Percentiles rank a stretch among this genome's conserved stretches.
Conservation (phyloP, 2,888 invertebrate species). For the Tineola bisselliella region DNA sequence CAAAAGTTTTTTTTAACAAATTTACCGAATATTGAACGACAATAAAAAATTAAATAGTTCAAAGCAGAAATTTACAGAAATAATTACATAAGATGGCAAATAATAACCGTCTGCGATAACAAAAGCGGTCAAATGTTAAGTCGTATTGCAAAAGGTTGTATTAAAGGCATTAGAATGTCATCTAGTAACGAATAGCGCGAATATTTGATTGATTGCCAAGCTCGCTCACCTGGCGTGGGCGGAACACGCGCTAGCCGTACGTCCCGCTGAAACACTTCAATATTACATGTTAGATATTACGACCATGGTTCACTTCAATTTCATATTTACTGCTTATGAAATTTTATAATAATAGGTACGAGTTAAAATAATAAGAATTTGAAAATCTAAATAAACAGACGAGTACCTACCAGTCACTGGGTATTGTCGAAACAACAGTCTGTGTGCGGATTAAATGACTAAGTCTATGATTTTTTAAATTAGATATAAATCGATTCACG, state of each 20-base stretch:
- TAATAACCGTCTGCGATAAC: conserved; percentile 10
- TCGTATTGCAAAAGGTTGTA: conserved; percentile 35
- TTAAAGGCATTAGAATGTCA: conserved; percentile 54
- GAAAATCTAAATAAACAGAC: too few species aligned
- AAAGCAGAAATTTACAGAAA: not conserved
- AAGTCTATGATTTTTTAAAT: too few species aligned
- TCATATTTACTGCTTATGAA: not conserved
- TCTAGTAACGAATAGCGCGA: conserved; percentile 44
- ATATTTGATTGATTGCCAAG: conserved; percentile 47
- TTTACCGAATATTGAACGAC: not conserved
- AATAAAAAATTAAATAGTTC: not conserved
- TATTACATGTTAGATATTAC: not conserved
- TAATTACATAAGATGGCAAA: conserved; percentile 9
- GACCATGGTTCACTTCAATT: not conserved
- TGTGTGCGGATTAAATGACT: too few species aligned
- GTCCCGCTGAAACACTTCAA: not conserved
- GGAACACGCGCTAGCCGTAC: conserved; percentile 31
- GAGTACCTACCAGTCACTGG: too few species aligned
- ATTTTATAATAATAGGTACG: not conserved
- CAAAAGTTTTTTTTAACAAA: too few species aligned
- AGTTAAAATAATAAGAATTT: too few species aligned
- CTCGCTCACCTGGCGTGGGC: conserved; percentile 32
- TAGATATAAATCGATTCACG: too few species aligned
- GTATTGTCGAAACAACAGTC: too few species aligned
- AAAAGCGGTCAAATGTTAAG: conserved; percentile 43